A percentile compares a stretch with the other conserved stretches of the same genome.
Conservation (phyloP, 2,797 vertebrate genomes). For the Erethizon dorsatum region DNA sequence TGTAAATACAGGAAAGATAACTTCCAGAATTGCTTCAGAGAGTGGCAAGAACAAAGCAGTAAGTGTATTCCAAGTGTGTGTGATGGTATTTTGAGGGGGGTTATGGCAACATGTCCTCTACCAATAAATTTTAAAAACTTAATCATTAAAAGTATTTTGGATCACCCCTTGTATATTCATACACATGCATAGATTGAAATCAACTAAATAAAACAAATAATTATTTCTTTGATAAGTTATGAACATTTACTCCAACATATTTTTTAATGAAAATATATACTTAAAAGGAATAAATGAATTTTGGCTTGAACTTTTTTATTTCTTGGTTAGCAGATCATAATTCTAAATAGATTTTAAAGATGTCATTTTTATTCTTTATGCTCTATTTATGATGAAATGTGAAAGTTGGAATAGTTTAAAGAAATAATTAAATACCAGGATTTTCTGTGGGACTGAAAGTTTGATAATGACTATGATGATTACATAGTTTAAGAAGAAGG, state of each 20-base stretch:
- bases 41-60: neutral
- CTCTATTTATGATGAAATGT: constrained; percentile 24
- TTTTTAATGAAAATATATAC: neutral
- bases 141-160: neutral
- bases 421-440: neutral
- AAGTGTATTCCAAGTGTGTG: neutral
- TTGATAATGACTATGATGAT: neutral
- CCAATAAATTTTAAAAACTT: neutral
- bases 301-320: neutral
- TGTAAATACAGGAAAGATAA: neutral
- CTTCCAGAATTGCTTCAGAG: neutral
- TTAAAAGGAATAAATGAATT: neutral
- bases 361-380: neutral
- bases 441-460: neutral
- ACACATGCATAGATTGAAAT: neutral
- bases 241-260: neutral
- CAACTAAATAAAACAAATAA: neutral
- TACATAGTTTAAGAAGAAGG: neutral
- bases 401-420: constrained; percentile 25
- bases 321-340: constrained; percentile 13
- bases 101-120: neutral
- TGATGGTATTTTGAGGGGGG: neutral
- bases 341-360: constrained; percentile 36
- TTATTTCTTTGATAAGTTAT: neutral
- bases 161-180: neutral